Evolutionary conservation across 2,888 invertebrate genomes (phyloP).

Genomic region (Phyllotreta striolata): DNA sequence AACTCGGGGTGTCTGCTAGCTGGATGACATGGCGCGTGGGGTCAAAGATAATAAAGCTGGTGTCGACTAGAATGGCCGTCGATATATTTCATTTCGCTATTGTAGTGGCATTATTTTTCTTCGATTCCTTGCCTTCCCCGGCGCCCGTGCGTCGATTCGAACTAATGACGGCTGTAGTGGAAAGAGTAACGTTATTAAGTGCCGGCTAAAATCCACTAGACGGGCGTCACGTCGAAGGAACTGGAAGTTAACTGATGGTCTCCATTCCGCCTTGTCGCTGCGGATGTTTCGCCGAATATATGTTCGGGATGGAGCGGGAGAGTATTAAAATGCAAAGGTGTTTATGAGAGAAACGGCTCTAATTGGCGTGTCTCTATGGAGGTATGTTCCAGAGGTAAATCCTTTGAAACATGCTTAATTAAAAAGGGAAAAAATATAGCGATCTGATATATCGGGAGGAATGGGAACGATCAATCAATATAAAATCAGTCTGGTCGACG

Average conservation of each 20-base stretch:
- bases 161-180: slow-evolving; percentile 56
- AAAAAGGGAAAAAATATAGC: no score
- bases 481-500: slow-evolving; percentile 49
- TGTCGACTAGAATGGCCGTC: slow-evolving; percentile 54
- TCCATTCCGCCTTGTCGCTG: no score
- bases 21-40: slow-evolving; percentile 45
- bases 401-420: no score
- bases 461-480: slow-evolving; percentile 47
- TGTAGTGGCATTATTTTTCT: slow-evolving; percentile 55
- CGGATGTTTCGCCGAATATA: no score
- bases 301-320: no score
- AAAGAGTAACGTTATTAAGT: slow-evolving; percentile 56
- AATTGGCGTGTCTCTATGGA: no score
- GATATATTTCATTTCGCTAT: slow-evolving; percentile 57
- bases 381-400: no score
- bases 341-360: no score
- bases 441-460: slow-evolving; percentile 13
- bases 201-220: slow-evolving; percentile 57
- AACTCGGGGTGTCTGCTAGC: slow-evolving; percentile 11
- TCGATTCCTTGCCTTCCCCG: slow-evolving; percentile 12
- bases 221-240: slow-evolving; percentile 48
- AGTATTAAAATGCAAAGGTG: no score
- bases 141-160: slow-evolving; percentile 54
- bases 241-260: no score
- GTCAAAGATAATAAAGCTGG: slow-evolving; percentile 45